Evolutionary conservation across 1,140 invertebrate species (phyloP), one percentile per base, ranked within the genome.

Genomic region (Drosophila sechellia): DNA sequence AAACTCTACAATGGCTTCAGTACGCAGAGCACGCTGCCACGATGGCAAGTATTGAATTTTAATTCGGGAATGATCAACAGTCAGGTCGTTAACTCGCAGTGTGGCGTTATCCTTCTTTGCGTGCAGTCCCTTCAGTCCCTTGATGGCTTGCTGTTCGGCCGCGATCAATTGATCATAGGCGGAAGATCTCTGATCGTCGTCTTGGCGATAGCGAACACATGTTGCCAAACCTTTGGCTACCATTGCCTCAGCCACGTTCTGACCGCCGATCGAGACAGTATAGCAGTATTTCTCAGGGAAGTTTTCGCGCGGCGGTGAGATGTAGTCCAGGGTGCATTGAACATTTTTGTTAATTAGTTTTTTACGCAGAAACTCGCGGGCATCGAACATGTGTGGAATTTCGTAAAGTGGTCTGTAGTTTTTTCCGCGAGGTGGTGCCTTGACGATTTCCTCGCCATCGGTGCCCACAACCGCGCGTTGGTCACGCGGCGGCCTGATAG

Each of bases 341-440:
- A 99, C 97, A 90, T 97, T 98, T 92, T 99, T 99, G 3, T 98
- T 98, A 91, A 99, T 97, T 0, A 99, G 93, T 92, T 98, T 98
- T 90, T 99, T 99, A 31, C 99, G 94, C 3, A 99, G 93, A 91
- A 98, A 99, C 94, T 99, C 99, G 66, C 99, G 94, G 0, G 98
- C 98, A 92, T 99, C 98, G 92, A 97, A 99, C 97, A 99, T 98
- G 94, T 96, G 98, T 5, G 98, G 98, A 84, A 99, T 97, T 85
- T 99, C 98, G 92, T 99, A 99, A 0, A 99, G 94, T 1, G 98
- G 97, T 66, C 97, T 94, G 86, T 96, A 95, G 92, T 94, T 95
- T 68, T 94, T 95, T 66, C 94, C 91, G 73, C 95, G 94, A 34
- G 94, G 93, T 5, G 94, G 92, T 34, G 94, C 92, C 86, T 96